Base-by-base conservation (phyloP, 2,888 invertebrate genomes). In the Pegoplata infirma region DNA sequence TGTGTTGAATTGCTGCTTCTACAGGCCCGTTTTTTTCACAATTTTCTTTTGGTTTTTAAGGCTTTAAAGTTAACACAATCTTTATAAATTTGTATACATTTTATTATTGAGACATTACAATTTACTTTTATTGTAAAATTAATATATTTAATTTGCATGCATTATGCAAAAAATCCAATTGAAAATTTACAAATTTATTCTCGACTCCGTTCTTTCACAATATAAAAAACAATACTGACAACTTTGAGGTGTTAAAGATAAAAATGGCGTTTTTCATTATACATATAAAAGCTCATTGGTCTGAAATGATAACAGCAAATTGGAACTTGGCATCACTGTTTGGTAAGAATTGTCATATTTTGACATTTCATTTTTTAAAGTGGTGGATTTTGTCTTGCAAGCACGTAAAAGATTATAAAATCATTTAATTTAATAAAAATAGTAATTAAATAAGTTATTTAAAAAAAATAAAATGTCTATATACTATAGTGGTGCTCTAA, bases 401-500 rank as follows among this genome's bases (percentile, higher is more conserved):
- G 12, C 7, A 25, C 59, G 2, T 8, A 19, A 14, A 53, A 63
- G 36, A 55, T 69, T 64, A 73, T 32, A 78, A 73, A 51, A 78
- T 36, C 17, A 25, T n/a, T n/a, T n/a, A n/a, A 10, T 14, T 19
- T 10, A 1, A 46, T 36, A 17, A 55, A 55, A 76, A 44, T 51
- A 32, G 16, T 36, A 59, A 32, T 53, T 68, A 16, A n/a, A n/a
- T 36, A 19, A 58, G 49, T 6, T n/a, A 53, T 23, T 44, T 51
- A 36, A 71, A 53, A 51, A 21, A 61, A 25, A 14, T 2, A 64
- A 91, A 89, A 95, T 96, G 96, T 94, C 96, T 82, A 92, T 96
- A 87, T 92, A 93, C 73, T 92, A 91, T 84, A 94, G 93, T 89
- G 95, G 96, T 69, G 90, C 92, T 47, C 86, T 93, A 80, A 89